Conservation (phyloP, 2,888 invertebrate genomes). For the Drosophila paucipuncta region DNA sequence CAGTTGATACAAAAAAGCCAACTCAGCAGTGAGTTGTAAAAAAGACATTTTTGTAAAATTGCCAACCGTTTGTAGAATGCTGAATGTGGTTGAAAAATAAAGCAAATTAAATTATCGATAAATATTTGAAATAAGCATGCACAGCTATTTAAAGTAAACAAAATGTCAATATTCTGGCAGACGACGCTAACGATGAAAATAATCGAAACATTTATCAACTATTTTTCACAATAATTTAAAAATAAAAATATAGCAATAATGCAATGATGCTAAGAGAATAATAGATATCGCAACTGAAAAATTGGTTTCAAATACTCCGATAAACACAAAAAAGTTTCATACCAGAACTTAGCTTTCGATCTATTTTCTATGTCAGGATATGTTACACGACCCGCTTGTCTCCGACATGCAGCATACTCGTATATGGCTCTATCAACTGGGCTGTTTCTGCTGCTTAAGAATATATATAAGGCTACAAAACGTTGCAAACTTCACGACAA, state of each 20-base stretch:
- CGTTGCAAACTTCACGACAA: background rate
- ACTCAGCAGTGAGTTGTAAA: background rate
- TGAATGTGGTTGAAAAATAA: background rate
- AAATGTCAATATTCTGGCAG: background rate
- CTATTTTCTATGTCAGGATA: background rate
- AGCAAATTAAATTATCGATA: background rate
- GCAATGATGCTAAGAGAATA: background rate
- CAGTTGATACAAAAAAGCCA: constrained; percentile 4
- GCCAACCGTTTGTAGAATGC: background rate
- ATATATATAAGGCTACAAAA: background rate
- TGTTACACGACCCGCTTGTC: background rate
- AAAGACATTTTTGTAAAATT: background rate
- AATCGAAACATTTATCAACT: background rate
- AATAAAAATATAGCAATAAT: background rate
- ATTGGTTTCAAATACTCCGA: background rate
- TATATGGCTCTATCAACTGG: background rate
- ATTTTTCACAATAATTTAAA: background rate
- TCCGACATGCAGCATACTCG: background rate
- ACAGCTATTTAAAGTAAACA: too few relatives aligned
- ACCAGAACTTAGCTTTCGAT: background rate
- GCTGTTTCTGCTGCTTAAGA: background rate
- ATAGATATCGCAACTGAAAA: background rate
- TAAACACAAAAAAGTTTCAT: background rate
- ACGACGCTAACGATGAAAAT: background rate
- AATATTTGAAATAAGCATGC: background rate